These are phyloP conservation scores for Pipa parva DNA, from an alignment of 2,113 vertebrate genomes.

Conservation along the genomic window DNA sequence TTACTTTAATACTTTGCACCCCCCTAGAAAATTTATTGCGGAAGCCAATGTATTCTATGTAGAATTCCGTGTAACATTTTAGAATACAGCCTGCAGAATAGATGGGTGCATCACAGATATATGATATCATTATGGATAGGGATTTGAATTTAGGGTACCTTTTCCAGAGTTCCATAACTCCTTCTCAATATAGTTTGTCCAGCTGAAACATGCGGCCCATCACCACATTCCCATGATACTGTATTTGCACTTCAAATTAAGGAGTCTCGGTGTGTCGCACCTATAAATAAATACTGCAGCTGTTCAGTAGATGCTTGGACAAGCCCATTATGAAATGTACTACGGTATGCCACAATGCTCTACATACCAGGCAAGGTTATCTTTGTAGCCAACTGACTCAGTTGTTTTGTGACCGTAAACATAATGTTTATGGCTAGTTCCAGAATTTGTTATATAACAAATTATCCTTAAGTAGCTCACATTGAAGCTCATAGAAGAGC, in stretches of 20 bases:
- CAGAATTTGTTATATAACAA: slow-evolving; percentile 49
- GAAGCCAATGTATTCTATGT: no score
- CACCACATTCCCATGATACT: slow-evolving; percentile 17
- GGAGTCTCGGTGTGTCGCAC: slow-evolving; percentile 43
- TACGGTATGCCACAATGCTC: slow-evolving; percentile 57
- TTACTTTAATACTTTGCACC: no score
- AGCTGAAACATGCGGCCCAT: slow-evolving; percentile 2
- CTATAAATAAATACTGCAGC: slow-evolving; percentile 55
- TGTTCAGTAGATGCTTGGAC: slow-evolving; percentile 55
- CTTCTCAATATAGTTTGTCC: slow-evolving; percentile 3
- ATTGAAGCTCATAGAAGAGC: not conserved
- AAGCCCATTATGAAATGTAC: slow-evolving; percentile 58
- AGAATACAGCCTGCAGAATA: no score
- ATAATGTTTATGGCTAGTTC: slow-evolving; percentile 53
- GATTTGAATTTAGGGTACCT: no score
- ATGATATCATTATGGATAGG: no score
- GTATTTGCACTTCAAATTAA: slow-evolving; percentile 44
- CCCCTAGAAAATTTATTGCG: no score
- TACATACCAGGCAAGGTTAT: slow-evolving; percentile 49
- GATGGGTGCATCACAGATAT: no score
- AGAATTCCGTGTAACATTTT: no score
- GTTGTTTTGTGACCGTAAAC: slow-evolving; percentile 51
- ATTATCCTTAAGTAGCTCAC: slow-evolving; percentile 35
- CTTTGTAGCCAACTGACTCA: slow-evolving; percentile 57
- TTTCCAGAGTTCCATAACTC: no score